These are phyloP conservation scores for Chironomus tepperi DNA, from an alignment of 1,140 invertebrate genomes.

Conservation along the genomic window DNA sequence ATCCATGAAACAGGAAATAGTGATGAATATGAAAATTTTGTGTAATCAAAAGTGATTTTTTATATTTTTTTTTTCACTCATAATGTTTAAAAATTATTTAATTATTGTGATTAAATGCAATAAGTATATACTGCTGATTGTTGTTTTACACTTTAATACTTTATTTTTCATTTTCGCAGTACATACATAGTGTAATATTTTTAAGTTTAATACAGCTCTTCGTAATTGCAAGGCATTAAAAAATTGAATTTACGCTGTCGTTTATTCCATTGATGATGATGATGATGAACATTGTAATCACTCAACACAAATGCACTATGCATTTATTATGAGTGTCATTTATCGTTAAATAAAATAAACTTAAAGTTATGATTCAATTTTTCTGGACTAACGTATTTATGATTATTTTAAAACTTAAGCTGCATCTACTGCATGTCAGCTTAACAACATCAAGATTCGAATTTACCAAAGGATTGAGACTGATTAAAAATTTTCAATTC, in stretches of 20 bases:
- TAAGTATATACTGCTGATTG: background rate
- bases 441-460: too few species aligned
- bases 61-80: too few species aligned
- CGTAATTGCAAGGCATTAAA: background rate
- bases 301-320: background rate
- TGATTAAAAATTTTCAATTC: too few species aligned
- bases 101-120: background rate
- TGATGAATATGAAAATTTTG: too few species aligned
- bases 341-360: background rate
- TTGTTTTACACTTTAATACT: conserved; percentile 2
- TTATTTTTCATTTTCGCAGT: background rate
- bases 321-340: background rate
- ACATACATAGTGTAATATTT: background rate
- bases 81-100: background rate
- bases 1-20: too few species aligned
- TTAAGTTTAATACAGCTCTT: too few species aligned
- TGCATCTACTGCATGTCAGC: too few species aligned
- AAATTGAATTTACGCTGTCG: background rate
- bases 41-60: too few species aligned
- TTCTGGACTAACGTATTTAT: too few species aligned
- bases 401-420: too few species aligned
- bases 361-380: too few species aligned
- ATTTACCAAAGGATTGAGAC: too few species aligned
- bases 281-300: conserved; percentile 13
- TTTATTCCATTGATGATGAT: background rate